Conservation (phyloP, 2,797 vertebrate species). For the Notamacropus eugenii region DNA sequence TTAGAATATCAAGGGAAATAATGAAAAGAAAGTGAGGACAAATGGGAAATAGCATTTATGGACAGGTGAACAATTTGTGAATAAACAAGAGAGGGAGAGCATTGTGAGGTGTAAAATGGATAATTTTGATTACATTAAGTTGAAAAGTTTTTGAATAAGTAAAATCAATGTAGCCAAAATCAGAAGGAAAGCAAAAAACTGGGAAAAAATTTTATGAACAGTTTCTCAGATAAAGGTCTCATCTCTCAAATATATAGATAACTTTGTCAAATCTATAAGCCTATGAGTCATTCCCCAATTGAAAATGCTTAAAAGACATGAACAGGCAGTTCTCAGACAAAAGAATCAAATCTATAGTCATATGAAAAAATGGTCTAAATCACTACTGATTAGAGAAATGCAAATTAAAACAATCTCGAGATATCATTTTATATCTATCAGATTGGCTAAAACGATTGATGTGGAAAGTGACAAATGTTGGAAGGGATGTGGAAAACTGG, state of each 20-base stretch:
- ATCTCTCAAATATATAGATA: not conserved
- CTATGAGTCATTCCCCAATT: not conserved
- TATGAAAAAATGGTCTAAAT: too few species aligned
- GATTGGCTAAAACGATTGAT: not conserved
- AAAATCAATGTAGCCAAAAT: not conserved
- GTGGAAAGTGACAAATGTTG: not conserved
- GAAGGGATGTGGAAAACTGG: not conserved
- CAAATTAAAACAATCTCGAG: not conserved
- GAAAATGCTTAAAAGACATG: not conserved
- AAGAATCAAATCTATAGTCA: not conserved
- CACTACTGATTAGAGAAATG: not conserved
- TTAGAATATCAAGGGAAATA: not conserved
- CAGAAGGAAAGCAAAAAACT: not conserved
- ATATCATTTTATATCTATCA: not conserved
- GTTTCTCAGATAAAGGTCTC: not conserved
- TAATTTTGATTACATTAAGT: not conserved
- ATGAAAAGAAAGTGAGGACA: not conserved
- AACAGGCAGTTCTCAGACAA: not conserved
- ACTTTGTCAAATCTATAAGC: not conserved
- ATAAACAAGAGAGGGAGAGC: not conserved
- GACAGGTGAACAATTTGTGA: not conserved
- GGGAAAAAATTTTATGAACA: not conserved
- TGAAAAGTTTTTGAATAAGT: not conserved
- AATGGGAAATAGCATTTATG: not conserved
- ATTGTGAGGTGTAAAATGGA: not conserved